Conservation (phyloP, 2,797 vertebrate species). For the Acanthiza pusilla region DNA sequence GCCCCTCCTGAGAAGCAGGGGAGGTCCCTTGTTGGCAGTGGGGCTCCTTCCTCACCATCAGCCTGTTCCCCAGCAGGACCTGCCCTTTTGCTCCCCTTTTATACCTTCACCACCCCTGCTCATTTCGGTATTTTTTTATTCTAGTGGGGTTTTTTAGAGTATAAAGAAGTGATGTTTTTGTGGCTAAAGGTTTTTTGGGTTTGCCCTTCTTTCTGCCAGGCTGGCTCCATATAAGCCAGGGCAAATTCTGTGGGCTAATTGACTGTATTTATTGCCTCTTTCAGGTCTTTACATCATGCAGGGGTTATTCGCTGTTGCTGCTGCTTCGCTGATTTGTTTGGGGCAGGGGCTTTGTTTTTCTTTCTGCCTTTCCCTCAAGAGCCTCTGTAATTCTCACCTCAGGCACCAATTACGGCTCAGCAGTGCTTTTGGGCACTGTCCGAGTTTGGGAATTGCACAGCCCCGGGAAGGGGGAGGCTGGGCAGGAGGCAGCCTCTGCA, state of each 20-base stretch:
- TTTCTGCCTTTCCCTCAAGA: not conserved
- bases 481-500: not conserved
- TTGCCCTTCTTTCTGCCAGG: not conserved
- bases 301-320: not conserved
- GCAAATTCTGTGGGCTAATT: not conserved
- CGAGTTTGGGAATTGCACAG: not conserved
- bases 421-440: not conserved
- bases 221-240: not conserved
- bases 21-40: fast-evolving
- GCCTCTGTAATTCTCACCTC: slow-evolving; percentile 46
- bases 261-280: slow-evolving; percentile 6
- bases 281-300: not conserved
- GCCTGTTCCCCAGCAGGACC: not conserved
- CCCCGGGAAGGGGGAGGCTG: not conserved
- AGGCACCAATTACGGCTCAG: not conserved
- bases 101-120: not conserved
- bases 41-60: not conserved
- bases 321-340: slow-evolving; percentile 25
- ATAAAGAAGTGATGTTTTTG: not conserved
- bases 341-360: slow-evolving; percentile 2
- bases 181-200: not conserved
- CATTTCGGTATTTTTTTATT: fast-evolving
- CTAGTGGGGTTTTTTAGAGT: not conserved
- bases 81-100: not conserved
- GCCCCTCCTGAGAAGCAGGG: not conserved